phyloP scores from a whole-genome alignment of 2,113 vertebrate species.

The Lepus americanus region DNA sequence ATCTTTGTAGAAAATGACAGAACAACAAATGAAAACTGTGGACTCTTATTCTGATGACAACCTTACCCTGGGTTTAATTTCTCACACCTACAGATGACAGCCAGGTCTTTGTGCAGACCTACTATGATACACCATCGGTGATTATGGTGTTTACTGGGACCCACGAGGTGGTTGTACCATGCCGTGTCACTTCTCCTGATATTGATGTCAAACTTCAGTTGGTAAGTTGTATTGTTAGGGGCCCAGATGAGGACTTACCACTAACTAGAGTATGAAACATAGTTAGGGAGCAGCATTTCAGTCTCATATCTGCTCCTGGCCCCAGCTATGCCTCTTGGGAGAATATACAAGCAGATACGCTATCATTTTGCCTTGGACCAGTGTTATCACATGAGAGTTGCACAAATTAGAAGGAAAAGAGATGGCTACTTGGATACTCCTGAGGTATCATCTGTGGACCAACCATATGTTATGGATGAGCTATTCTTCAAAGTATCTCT shows the following conservation, averaged over 20 bases:
- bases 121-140: accelerated
- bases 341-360: not conserved
- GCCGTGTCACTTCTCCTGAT: conserved; percentile 91
- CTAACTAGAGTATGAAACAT: not conserved
- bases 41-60: not conserved
- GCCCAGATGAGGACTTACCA: not conserved
- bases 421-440: not conserved
- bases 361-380: not conserved
- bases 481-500: not conserved
- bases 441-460: not conserved
- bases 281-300: not conserved
- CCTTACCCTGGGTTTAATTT: not conserved
- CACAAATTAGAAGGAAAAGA: not conserved
- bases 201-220: conserved; percentile 85
- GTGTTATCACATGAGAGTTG: not conserved
- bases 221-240: conserved; percentile 86
- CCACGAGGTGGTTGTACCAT: conserved; percentile 88
- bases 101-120: conserved; percentile 89
- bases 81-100: conserved; percentile 86
- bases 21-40: not conserved
- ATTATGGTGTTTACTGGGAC: conserved; percentile 80
- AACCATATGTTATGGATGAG: not conserved
- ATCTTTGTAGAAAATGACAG: not conserved
- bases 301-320: not conserved
- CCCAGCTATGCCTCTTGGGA: not conserved